Evolutionary conservation across 2,888 invertebrate genomes (phyloP), one percentile per base, ranked within the genome.

Genomic region (Dynastes maya): DNA sequence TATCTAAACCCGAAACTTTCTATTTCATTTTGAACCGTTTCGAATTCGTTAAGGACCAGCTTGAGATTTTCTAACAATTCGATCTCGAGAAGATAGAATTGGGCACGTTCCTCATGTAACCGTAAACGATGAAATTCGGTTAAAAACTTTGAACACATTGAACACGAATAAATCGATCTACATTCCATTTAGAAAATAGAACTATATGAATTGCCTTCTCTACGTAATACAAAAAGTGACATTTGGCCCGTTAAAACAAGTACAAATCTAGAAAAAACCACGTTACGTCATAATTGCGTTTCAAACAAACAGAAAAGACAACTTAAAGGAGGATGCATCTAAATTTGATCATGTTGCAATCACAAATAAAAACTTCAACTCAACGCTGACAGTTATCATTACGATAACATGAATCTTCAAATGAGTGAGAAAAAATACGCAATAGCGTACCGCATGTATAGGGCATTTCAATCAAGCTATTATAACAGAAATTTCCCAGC

Each of bases 351-450:
- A 76, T 67, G 6, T 37, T 29, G 53, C 45, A 32, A 49, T 76
- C 16, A 76, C 76, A 6, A 67, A 76, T 76, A n/a, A 29, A 67
- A 76, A 76, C 29, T 81, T 29, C 65, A 78, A 63, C 53, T 80
- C 27, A 81, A 81, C 64, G 68, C 77, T n/a, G 81, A 81, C 6
- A 61, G 16, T 13, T 80, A 77, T 58, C 16, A 64, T 71, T 22
- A 22, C 22, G 22, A 22, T 22, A 22, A 22, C 22, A 65, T 81
- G 61, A 74, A 79, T 71, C 29, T 77, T 4, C 65, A 80, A 61
- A 68, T 79, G 13, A 37, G 49, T 11, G 61, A 70, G 16, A 77
- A 68, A 27, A 29, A 37, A 37, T 77, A 68, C 32, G 67, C 65
- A 51, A 65, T 65, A 49, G 49, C 65, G 16, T 76, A 65, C 53